These are phyloP conservation scores for Lithodes maja DNA, from an alignment of 2,888 invertebrate genomes.

Conservation along the genomic window DNA sequence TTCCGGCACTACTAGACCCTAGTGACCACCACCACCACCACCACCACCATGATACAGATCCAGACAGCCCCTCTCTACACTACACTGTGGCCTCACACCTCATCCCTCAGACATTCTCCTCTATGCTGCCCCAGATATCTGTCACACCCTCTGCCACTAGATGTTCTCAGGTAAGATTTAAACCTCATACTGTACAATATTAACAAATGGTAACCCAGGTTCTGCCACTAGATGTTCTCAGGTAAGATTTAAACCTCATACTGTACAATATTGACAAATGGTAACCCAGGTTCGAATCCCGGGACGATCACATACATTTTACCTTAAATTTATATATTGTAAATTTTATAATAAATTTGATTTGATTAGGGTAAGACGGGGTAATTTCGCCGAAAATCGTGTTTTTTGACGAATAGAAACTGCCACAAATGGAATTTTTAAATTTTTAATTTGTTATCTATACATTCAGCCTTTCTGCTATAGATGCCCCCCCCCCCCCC, in stretches of 20 bases:
- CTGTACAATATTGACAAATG: neutral
- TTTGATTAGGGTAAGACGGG: neutral
- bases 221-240: conserved; percentile 22
- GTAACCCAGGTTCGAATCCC: neutral
- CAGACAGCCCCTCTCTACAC: conserved; percentile 42
- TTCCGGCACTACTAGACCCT: conserved; percentile 7
- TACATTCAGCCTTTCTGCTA: too few relatives aligned
- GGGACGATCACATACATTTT: too few relatives aligned
- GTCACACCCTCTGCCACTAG: conserved; percentile 17
- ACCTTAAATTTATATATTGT: neutral
- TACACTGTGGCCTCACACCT: conserved; percentile 46
- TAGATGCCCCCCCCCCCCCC: too few relatives aligned
- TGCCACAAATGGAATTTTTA: too few relatives aligned
- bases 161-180: conserved; percentile 37
- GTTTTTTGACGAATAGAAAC: too few relatives aligned
- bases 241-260: conserved; percentile 4
- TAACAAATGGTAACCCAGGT: neutral
- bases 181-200: neutral
- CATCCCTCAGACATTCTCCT: conserved; percentile 44
- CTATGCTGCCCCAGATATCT: conserved; percentile 36
- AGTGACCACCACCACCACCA: too few relatives aligned
- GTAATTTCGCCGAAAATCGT: too few relatives aligned
- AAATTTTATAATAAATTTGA: neutral
- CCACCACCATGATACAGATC: neutral
- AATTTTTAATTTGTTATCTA: too few relatives aligned